These are phyloP conservation scores for human (Homo sapiens) DNA, from an alignment of 2,113 vertebrate species.

Conservation along the genomic window DNA sequence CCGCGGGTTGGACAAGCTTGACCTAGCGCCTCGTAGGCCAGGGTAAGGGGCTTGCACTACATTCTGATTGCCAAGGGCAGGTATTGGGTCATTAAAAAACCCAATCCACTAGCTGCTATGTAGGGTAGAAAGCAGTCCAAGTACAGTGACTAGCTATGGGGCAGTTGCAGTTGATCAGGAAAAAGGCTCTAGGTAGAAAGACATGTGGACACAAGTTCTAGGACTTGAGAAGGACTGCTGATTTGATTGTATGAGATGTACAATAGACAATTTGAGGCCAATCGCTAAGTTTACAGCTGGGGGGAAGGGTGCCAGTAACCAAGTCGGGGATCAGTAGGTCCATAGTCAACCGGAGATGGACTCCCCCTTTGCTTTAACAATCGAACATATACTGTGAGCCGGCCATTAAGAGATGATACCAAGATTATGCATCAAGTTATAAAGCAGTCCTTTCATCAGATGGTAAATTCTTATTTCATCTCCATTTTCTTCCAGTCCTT, in stretches of 20 bases:
- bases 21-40: not conserved
- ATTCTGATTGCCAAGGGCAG: not conserved
- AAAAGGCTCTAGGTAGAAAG: not conserved
- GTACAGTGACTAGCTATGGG: not conserved
- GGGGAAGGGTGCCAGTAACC: not conserved
- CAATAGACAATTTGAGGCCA: not conserved
- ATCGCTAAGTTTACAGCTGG: accelerated
- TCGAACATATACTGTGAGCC: not conserved
- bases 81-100: not conserved
- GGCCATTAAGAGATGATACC: not conserved
- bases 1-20: no score
- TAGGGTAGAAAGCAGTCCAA: not conserved
- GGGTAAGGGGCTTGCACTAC: no score
- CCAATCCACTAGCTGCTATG: accelerated
- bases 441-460: not conserved
- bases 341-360: accelerated
- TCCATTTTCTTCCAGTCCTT: conserved; percentile 81
- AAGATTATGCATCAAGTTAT: not conserved
- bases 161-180: not conserved
- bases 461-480: not conserved
- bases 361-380: not conserved
- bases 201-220: not conserved
- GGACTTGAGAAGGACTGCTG: not conserved
- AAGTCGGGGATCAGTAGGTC: not conserved
- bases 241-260: accelerated